Conservation (phyloP, 2,888 invertebrate genomes). For the Morpho deidamia region DNA sequence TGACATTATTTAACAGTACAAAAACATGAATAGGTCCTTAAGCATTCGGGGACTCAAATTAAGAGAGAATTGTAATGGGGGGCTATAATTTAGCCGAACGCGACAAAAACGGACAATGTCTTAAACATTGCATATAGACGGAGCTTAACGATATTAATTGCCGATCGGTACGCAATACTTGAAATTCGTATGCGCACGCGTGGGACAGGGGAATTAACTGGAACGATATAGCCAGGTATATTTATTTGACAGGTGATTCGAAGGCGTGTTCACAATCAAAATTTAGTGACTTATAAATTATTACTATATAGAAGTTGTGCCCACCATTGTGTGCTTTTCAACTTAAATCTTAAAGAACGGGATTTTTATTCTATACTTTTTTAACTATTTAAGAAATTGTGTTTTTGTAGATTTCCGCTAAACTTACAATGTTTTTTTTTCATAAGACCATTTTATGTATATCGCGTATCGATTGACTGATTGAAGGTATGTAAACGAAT, state of each 20-base stretch:
- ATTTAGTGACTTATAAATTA: not conserved
- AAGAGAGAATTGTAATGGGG: not conserved
- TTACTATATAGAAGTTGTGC: not conserved
- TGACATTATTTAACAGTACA: not conserved
- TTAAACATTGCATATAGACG: not conserved
- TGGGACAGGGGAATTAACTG: slow-evolving; percentile 17
- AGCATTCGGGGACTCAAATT: not conserved
- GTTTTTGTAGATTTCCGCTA: no score
- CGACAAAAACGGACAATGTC: slow-evolving; percentile 2
- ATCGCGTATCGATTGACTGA: no score
- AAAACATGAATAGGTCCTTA: not conserved
- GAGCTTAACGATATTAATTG: slow-evolving; percentile 8
- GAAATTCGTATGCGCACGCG: slow-evolving; percentile 23
- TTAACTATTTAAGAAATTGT: no score
- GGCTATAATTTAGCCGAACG: not conserved
- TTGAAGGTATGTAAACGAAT: no score
- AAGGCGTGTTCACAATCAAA: slow-evolving; percentile 27
- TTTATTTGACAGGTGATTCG: slow-evolving; percentile 27
- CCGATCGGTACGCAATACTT: slow-evolving; percentile 19
- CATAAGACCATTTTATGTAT: no score
- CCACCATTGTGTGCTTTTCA: no score
- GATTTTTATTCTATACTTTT: no score
- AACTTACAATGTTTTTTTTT: no score
- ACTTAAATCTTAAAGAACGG: no score
- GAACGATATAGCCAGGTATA: slow-evolving; percentile 42